Percentiles rank a stretch among this genome's conserved stretches.
These are phyloP conservation scores for Perizoma flavofasciatum DNA, from an alignment of 2,888 invertebrate species.

Conservation along the genomic window DNA sequence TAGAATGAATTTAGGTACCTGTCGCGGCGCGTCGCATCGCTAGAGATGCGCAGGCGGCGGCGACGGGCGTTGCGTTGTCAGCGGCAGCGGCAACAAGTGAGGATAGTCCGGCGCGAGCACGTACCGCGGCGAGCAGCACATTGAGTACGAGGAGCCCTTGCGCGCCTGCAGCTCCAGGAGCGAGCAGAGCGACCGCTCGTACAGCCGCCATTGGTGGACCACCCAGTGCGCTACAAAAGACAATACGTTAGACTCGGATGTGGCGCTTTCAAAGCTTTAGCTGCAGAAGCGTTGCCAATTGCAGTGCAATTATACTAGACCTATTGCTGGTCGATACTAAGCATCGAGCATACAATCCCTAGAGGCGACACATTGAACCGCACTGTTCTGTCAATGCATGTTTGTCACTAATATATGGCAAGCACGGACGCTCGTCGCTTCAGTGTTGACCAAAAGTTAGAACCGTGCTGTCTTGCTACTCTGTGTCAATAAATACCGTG, in stretches of 20 bases:
- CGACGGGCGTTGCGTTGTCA: slow-evolving; percentile 66
- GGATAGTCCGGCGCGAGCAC: slow-evolving; percentile 73
- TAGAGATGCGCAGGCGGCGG: slow-evolving; percentile 81
- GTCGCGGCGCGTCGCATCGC: slow-evolving; percentile 71
- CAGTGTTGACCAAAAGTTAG: no score
- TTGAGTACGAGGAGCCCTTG: slow-evolving; percentile 61
- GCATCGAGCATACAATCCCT: no score
- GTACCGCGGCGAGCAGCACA: slow-evolving; percentile 74
- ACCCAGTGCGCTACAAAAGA: slow-evolving; percentile 69
- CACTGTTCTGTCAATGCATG: no score
- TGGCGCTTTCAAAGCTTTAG: not conserved
- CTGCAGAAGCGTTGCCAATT: not conserved
- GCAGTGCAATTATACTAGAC: not conserved
- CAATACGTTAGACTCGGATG: not conserved
- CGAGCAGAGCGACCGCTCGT: slow-evolving; percentile 76
- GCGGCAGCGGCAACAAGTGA: slow-evolving; percentile 67
- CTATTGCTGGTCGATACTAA: no score
- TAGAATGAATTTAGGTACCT: slow-evolving; percentile 42
- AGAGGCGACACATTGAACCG: no score
- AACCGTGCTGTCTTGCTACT: no score
- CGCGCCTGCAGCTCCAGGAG: slow-evolving; percentile 73
- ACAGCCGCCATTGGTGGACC: slow-evolving; percentile 75
- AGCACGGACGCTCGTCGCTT: no score
- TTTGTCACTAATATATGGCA: no score
- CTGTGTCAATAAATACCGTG: no score